These are phyloP conservation scores for Reticulitermes speratus DNA, from an alignment of 1,140 invertebrate genomes.

Conservation along the genomic window DNA sequence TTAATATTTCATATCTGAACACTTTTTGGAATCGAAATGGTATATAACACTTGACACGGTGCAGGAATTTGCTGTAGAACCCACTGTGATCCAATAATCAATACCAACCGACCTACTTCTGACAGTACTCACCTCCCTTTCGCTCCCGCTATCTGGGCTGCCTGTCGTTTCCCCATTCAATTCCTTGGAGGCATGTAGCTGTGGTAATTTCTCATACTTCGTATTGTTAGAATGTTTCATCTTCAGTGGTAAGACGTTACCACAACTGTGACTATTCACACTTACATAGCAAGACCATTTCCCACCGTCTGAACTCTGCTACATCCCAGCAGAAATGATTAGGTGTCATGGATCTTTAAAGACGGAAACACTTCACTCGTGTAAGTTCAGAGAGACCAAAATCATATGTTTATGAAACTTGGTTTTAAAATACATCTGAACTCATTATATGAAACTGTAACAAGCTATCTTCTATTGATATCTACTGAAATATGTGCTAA, in stretches of 20 bases:
- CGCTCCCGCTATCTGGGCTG: constrained; percentile 35
- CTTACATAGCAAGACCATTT: neutral
- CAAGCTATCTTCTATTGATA: neutral
- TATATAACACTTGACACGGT: constrained; percentile 19
- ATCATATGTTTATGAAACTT: neutral
- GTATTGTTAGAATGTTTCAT: constrained; percentile 39
- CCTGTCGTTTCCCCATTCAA: constrained; percentile 37
- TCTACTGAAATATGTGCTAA: neutral
- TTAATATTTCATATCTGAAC: constrained; percentile 20
- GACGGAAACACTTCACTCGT: neutral
- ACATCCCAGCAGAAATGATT: neutral
- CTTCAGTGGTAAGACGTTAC: neutral
- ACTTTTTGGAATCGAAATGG: constrained; percentile 16
- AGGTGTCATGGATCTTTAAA: neutral
- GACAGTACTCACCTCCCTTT: constrained; percentile 28
- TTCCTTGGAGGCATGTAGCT: constrained; percentile 33
- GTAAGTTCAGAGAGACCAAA: neutral
- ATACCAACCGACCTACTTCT: constrained; percentile 12
- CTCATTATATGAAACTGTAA: neutral
- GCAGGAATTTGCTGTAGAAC: constrained; percentile 13
- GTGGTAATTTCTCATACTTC: constrained; percentile 37
- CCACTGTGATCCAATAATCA: constrained; percentile 17
- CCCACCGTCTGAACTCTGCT: neutral
- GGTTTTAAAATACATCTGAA: neutral
- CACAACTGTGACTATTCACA: neutral